Evolutionary conservation across 2,113 vertebrate genomes (phyloP).

Genomic region (Vulpes lagopus): DNA sequence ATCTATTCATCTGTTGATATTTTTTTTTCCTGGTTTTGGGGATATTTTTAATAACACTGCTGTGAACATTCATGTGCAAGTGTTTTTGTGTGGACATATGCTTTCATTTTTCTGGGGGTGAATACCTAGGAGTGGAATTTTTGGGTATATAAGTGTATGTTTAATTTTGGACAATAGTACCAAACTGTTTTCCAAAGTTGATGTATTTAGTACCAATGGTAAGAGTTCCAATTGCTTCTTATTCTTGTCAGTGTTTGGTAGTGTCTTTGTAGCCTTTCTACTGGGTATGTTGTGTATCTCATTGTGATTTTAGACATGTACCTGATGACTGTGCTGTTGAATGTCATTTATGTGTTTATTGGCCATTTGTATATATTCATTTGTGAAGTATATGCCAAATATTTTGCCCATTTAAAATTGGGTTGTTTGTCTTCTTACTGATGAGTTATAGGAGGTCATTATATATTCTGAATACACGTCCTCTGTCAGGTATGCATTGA

Average conservation of each 20-base stretch:
- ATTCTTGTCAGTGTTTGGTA: not conserved
- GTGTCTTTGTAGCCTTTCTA: not conserved
- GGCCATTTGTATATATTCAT: not conserved
- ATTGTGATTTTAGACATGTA: not conserved
- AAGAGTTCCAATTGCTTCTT: not conserved
- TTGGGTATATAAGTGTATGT: not conserved
- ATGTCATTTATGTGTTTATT: not conserved
- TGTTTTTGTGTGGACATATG: not conserved
- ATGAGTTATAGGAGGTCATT: not conserved
- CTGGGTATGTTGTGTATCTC: not conserved
- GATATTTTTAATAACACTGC: constrained; percentile 18
- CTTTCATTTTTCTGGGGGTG: not conserved
- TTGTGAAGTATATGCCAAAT: not conserved
- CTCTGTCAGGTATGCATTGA: not conserved
- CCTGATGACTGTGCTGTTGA: not conserved
- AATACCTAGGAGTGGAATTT: constrained; percentile 10
- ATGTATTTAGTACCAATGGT: not conserved
- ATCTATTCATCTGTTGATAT: not conserved
- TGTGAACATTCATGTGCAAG: not conserved
- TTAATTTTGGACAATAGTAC: constrained; percentile 34
- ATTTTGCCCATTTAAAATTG: not conserved
- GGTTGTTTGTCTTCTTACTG: not conserved
- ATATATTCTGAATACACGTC: not conserved
- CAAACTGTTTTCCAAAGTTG: not conserved
- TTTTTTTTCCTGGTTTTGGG: not conserved